These are phyloP conservation scores for Colaptes auratus DNA, from an alignment of 2,113 vertebrate species.

Conservation along the genomic window DNA sequence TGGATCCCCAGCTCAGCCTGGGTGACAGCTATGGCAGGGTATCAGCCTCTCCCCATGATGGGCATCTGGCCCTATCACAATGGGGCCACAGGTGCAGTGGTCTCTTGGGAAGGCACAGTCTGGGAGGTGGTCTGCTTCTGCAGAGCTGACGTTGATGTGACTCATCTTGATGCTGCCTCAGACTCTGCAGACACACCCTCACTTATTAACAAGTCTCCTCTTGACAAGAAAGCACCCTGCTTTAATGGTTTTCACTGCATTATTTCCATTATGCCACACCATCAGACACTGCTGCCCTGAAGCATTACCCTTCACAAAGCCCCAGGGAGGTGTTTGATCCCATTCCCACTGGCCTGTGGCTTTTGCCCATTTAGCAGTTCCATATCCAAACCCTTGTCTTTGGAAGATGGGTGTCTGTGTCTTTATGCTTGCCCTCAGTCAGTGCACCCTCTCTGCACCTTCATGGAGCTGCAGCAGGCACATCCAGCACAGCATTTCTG, in stretches of 20 bases:
- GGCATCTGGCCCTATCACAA: fast-evolving
- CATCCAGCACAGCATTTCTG: not conserved
- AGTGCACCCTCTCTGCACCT: not conserved
- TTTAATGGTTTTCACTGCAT: not conserved
- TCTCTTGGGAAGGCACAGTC: not conserved
- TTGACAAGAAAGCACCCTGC: not conserved
- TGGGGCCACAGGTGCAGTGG: fast-evolving
- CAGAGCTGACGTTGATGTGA: not conserved
- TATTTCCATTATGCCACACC: not conserved
- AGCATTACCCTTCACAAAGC: not conserved
- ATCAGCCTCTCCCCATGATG: not conserved
- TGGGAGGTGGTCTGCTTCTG: not conserved
- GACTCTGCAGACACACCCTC: not conserved
- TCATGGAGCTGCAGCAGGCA: not conserved
- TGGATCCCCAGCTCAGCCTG: too few species aligned
- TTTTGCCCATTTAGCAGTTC: not conserved
- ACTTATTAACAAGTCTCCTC: not conserved
- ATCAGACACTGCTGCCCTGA: not conserved
- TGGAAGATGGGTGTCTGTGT: not conserved
- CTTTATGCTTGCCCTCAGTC: not conserved
- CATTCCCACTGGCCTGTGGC: not conserved
- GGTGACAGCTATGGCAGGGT: fast-evolving
- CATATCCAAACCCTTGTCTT: not conserved
- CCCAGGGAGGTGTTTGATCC: not conserved
- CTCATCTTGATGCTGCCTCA: not conserved